Evolutionary conservation across 2,888 invertebrate genomes (phyloP).

Genomic region (Athripsodes cinereus): DNA sequence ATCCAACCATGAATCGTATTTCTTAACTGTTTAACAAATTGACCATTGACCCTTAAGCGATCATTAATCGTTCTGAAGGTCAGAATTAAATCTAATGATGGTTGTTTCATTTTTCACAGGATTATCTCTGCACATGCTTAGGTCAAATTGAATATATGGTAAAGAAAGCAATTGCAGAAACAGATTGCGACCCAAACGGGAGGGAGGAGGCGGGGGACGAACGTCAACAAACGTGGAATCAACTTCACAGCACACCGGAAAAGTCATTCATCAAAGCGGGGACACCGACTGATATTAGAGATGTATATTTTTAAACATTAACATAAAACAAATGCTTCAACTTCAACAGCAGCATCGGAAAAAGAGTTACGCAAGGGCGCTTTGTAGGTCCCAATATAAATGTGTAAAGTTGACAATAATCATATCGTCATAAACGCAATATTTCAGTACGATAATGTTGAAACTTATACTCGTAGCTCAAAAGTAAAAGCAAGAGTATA

Average conservation of each 20-base stretch:
- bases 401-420: too few relatives aligned
- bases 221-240: constrained; percentile 37
- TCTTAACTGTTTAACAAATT: background rate
- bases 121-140: constrained; percentile 71
- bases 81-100: background rate
- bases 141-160: constrained; percentile 77
- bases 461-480: too few relatives aligned
- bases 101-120: constrained; percentile 47
- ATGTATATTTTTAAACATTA: constrained; percentile 63
- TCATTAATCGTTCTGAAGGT: background rate
- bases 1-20: too few relatives aligned
- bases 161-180: constrained; percentile 49
- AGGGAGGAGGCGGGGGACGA: constrained; percentile 31
- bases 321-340: background rate
- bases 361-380: too few relatives aligned
- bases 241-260: constrained; percentile 44
- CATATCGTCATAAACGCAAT: too few relatives aligned
- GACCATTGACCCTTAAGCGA: background rate
- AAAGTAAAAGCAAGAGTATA: too few relatives aligned
- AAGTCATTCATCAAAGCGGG: constrained; percentile 68
- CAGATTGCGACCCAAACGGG: constrained; percentile 43
- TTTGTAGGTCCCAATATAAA: too few relatives aligned
- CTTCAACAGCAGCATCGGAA: too few relatives aligned
- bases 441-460: too few relatives aligned
- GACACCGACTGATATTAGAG: constrained; percentile 80